Percentiles rank a stretch among this genome's conserved stretches.
These are phyloP conservation scores for Aleiodes testaceus DNA, from an alignment of 2,888 invertebrate species.

Conservation along the genomic window DNA sequence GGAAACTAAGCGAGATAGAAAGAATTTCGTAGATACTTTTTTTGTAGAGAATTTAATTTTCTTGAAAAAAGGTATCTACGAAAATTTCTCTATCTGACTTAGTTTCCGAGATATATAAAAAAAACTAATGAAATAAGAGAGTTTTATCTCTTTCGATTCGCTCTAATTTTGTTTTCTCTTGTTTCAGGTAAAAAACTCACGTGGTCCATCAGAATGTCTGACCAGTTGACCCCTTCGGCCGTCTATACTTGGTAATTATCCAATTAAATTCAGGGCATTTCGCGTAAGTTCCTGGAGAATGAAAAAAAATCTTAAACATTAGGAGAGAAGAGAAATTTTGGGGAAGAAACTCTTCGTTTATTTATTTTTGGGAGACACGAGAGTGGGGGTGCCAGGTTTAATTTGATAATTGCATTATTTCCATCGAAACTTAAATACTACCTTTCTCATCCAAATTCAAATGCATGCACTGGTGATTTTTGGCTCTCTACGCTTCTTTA, in stretches of 20 bases:
- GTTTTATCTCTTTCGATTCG: constrained; percentile 28
- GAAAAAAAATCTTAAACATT: constrained; percentile 36
- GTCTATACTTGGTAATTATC: constrained; percentile 63
- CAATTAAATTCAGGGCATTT: constrained; percentile 64
- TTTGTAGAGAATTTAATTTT: too few species aligned
- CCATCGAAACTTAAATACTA: constrained; percentile 64
- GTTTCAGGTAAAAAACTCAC: constrained; percentile 47
- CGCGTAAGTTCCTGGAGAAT: background rate
- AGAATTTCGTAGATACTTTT: too few species aligned
- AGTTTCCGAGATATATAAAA: too few species aligned
- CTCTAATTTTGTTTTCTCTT: constrained; percentile 38
- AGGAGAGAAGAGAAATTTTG: constrained; percentile 14
- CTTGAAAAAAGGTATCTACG: too few species aligned
- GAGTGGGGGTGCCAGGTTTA: constrained; percentile 65
- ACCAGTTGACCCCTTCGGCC: constrained; percentile 51
- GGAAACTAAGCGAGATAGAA: too few species aligned
- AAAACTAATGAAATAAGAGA: too few species aligned
- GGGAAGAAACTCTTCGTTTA: background rate
- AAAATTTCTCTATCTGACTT: too few species aligned
- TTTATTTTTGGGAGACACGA: constrained; percentile 40
- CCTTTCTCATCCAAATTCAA: constrained; percentile 62
- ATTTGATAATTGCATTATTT: constrained; percentile 70
- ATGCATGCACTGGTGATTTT: constrained; percentile 53
- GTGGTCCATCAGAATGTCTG: constrained; percentile 57
- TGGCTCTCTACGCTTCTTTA: constrained; percentile 2